Percentiles rank a stretch among this genome's conserved stretches.
Evolutionary conservation across 2,113 vertebrate species (phyloP).

Genomic region (Tylochromis polylepis): DNA sequence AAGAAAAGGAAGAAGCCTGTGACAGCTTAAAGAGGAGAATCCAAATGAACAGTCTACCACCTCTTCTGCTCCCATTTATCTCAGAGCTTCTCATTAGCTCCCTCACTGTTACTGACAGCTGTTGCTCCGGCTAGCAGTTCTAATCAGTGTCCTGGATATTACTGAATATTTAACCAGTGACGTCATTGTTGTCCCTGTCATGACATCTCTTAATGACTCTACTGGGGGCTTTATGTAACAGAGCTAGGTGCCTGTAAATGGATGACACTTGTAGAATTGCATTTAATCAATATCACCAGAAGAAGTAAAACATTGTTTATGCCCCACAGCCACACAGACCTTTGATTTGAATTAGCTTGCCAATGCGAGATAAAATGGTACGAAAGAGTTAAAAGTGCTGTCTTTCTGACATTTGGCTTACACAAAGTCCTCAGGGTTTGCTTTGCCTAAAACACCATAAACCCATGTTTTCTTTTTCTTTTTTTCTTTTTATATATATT

Average conservation of each 20-base stretch:
- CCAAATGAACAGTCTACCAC: not conserved
- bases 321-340: not conserved
- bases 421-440: not conserved
- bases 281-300: not conserved
- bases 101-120: not conserved
- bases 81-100: constrained; percentile 28
- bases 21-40: not conserved
- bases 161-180: not conserved
- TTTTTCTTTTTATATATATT: accelerated
- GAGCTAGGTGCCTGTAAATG: not conserved
- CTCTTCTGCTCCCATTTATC: constrained; percentile 11
- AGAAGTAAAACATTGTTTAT: not conserved
- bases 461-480: no score
- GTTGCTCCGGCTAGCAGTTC: not conserved
- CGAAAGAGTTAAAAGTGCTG: not conserved
- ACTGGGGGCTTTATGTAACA: not conserved
- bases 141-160: not conserved
- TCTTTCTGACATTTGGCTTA: not conserved
- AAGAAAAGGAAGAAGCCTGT: not conserved
- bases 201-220: not conserved
- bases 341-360: not conserved
- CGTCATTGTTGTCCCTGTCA: not conserved
- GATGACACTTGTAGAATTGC: not conserved
- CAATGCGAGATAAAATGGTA: not conserved
- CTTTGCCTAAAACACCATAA: not conserved